Evolutionary conservation across 2,888 invertebrate genomes (phyloP).

Genomic region (Pterostichus madidus): DNA sequence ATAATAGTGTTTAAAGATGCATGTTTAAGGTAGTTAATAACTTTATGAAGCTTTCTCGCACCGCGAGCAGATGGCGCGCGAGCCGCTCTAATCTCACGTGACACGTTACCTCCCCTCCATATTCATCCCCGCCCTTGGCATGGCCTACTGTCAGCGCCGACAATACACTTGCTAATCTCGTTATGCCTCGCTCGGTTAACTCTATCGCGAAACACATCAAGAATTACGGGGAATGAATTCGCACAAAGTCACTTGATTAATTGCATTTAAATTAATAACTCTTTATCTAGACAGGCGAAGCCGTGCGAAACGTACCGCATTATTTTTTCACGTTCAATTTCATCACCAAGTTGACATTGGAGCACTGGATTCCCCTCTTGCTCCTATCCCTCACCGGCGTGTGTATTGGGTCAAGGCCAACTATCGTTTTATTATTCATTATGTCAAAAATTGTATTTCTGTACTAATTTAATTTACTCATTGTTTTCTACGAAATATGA

Average conservation of each 20-base stretch:
- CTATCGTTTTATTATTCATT: neutral
- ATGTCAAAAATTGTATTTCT: slow-evolving; percentile 4
- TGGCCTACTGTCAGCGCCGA: slow-evolving; percentile 41
- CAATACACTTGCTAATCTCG: slow-evolving; percentile 58
- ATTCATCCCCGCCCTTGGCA: neutral
- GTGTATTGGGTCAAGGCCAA: neutral
- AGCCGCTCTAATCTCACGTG: slow-evolving; percentile 37
- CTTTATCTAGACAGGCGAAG: slow-evolving; percentile 51
- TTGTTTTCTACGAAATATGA: neutral
- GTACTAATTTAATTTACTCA: neutral
- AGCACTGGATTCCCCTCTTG: neutral
- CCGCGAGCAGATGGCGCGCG: slow-evolving; percentile 36
- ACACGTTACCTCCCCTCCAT: slow-evolving; percentile 18
- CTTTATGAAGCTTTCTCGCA: neutral
- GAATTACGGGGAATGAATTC: slow-evolving; percentile 61
- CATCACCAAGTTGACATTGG: slow-evolving; percentile 44
- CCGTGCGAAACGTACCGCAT: slow-evolving; percentile 49
- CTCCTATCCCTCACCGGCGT: neutral
- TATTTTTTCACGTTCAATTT: slow-evolving; percentile 61
- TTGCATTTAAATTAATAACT: slow-evolving; percentile 63
- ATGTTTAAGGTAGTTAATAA: slow-evolving; percentile 14
- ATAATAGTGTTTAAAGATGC: neutral
- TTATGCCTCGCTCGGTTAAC: slow-evolving; percentile 57
- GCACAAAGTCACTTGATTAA: slow-evolving; percentile 58
- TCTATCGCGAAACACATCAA: slow-evolving; percentile 63